Base-by-base conservation (phyloP, 2,888 invertebrate genomes). In the Dicycla oo region DNA sequence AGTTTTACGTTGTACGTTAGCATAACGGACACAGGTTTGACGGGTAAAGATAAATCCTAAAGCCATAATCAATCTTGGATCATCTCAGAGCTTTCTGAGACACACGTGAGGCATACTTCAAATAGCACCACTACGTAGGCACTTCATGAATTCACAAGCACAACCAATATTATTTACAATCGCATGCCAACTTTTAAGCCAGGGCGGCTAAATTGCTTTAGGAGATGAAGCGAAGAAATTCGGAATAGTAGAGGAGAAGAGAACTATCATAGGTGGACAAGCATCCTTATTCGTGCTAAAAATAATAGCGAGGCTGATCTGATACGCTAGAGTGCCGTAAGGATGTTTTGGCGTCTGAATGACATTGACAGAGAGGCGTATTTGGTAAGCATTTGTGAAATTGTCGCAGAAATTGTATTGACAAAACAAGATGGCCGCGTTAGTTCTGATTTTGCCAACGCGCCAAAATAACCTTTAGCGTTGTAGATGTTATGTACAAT, bases 141-240 rank as follows among this genome's bases (percentile, higher is more conserved):
- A 61, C 56, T 57, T 67, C 11, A 57, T 7, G 7, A 23, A 61
- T 78, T 79, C 83, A 73, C 80, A 69, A 83, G 80, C 49, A 13
- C 0, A 62, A 67, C 34, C 34, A 58, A 69, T 62, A 69, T 54
- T 68, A 81, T 81, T 82, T 45, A 53, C 56, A 20, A 54, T 38
- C 38, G 43, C 13, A 40, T 80, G 83, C 80, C 83, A 80, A 80
- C 8, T 69, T 67, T 69, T 8, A 60, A 30, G 40, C 8, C 56
- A 34, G 20, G 47, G n/a, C 15, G 13, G 13, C 34, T 49, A 26
- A 26, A 51, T 51, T 23, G 0, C n/a, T 58, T 26, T 15, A 43
- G 2, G 11, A 57, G n/a, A 76, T 26, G 10, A 43, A n/a, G 20
- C 4, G 18, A 18, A 49, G 26, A 13, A 57, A 43, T 18, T 40